A percentile compares a stretch with the other conserved stretches of the same genome.
phyloP scores from a whole-genome alignment of 2,888 invertebrate genomes.

The Zhuqinia jingwanae region DNA sequence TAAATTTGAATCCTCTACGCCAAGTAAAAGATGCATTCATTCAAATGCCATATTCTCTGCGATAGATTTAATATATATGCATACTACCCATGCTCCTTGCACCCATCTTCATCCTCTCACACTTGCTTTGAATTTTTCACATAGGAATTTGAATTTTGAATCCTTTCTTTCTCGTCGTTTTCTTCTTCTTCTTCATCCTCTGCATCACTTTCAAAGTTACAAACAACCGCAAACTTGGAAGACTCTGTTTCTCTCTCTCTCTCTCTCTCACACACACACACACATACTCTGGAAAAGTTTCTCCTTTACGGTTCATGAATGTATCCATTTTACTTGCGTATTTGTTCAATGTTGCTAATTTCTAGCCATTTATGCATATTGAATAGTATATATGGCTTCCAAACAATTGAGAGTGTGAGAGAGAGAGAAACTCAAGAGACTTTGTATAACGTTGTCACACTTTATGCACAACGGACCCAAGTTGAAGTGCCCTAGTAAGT shows the following conservation, averaged over 20 bases:
- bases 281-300: background rate
- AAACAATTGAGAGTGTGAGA: too few species aligned
- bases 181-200: background rate
- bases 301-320: conserved; percentile 16
- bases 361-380: background rate
- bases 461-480: background rate
- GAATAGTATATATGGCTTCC: too few species aligned
- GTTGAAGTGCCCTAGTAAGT: conserved; percentile 3
- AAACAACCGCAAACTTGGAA: background rate
- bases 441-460: background rate
- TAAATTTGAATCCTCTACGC: too few species aligned
- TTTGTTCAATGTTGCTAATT: conserved; percentile 9
- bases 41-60: too few species aligned
- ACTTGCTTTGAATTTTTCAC: conserved; percentile 23
- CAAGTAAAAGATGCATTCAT: too few species aligned
- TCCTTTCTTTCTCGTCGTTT: conserved; percentile 2
- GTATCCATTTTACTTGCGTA: conserved; percentile 27
- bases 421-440: too few species aligned
- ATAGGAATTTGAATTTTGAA: conserved; percentile 23
- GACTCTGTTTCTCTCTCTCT: background rate
- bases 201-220: background rate
- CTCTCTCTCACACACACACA: background rate
- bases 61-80: too few species aligned
- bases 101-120: conserved; percentile 34
- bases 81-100: background rate